These are phyloP conservation scores for Gopherus flavomarginatus DNA, from an alignment of 2,113 vertebrate species.

Conservation along the genomic window DNA sequence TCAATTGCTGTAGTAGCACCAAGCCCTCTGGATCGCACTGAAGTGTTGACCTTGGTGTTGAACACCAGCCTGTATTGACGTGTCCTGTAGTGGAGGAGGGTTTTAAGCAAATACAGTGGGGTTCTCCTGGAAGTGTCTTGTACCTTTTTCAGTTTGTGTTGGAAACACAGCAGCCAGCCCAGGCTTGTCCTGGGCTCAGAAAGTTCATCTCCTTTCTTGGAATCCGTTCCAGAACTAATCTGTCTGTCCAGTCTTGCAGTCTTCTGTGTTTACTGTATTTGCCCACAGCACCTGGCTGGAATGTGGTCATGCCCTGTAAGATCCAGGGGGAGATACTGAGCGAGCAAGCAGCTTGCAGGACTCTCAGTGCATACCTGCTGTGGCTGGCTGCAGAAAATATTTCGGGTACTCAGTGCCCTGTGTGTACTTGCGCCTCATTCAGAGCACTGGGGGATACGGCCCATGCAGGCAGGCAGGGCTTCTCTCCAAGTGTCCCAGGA, in stretches of 20 bases:
- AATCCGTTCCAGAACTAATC: neutral
- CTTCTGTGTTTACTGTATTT: neutral
- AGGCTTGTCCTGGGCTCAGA: neutral
- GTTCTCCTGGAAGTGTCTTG: too few species aligned
- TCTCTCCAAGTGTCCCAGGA: neutral
- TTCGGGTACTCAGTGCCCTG: neutral
- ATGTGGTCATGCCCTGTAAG: neutral
- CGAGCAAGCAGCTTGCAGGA: too few species aligned
- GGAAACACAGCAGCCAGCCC: fast-evolving
- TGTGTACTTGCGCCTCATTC: neutral
- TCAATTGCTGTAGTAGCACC: neutral
- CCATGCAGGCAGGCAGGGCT: neutral
- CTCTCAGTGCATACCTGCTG: neutral
- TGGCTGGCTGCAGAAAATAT: neutral
- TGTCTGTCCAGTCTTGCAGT: neutral
- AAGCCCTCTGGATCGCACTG: too few species aligned
- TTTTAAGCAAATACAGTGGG: neutral
- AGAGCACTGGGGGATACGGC: neutral
- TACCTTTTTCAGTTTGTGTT: neutral
- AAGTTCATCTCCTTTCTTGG: neutral
- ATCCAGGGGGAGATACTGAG: neutral
- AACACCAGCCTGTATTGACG: neutral
- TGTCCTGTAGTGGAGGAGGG: neutral
- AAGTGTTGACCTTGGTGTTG: fast-evolving
- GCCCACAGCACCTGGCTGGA: neutral